Evolutionary conservation across 2,888 invertebrate species (phyloP).

Genomic region (Elmis aenea): DNA sequence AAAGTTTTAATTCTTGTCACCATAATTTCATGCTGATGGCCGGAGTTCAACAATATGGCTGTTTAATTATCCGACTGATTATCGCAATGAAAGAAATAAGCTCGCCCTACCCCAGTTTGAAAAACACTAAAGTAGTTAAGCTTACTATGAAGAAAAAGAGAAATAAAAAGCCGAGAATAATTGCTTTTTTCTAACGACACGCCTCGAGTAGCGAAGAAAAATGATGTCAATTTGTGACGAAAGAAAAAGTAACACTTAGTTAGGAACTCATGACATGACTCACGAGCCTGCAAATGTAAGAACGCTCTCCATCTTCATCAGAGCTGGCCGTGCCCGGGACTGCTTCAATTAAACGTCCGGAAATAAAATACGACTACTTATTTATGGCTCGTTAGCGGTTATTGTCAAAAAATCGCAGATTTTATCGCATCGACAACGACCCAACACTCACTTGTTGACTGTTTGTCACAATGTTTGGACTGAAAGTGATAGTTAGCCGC

Average conservation of each 20-base stretch:
- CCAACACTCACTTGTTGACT: too few species aligned
- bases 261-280: slow-evolving; percentile 6
- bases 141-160: slow-evolving; percentile 9
- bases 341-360: slow-evolving; percentile 2
- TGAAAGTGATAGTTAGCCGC: too few species aligned
- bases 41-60: not conserved
- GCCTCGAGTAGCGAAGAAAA: slow-evolving; percentile 16
- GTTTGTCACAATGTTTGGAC: too few species aligned
- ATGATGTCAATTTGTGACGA: slow-evolving; percentile 18
- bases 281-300: slow-evolving; percentile 3
- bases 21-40: too few species aligned
- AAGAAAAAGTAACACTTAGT: slow-evolving; percentile 10
- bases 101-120: slow-evolving; percentile 8
- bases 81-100: slow-evolving; percentile 5
- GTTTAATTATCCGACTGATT: slow-evolving; percentile 4
- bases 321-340: not conserved
- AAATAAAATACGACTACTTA: too few species aligned
- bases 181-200: slow-evolving; percentile 18
- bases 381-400: too few species aligned
- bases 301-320: slow-evolving; percentile 6
- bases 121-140: slow-evolving; percentile 16
- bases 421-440: too few species aligned
- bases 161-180: slow-evolving; percentile 16
- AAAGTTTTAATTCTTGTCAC: too few species aligned
- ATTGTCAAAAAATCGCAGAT: too few species aligned